Evolutionary conservation across 2,888 invertebrate genomes (phyloP), one percentile per base, ranked within the genome.

Genomic region (Philaethria dido): DNA sequence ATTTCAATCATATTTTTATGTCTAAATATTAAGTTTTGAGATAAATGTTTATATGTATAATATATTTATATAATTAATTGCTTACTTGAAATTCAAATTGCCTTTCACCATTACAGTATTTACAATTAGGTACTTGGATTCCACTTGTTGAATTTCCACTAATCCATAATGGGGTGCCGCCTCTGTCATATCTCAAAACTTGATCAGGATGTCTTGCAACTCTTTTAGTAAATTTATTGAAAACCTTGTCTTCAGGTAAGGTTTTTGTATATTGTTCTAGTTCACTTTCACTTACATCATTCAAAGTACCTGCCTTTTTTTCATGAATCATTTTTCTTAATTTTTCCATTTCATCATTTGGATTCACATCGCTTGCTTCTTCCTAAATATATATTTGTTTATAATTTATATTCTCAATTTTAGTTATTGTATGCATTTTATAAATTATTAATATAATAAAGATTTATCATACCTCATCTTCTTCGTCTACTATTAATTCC

Each of bases 81-180:
- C 80, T 77, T 80, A 96, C 94, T 93, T 98, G 98, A 87, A 98
- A 98, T 91, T 99, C 99, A 93, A 98, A 99, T 74, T 95, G 94
- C 73, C 99, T 94, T 61, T 94, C 91, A 1, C 94, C 93, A 57
- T 95, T 94, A 86, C 99, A 99, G 71, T 94, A 85, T 72, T 93
- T 90, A 82, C 98, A 98, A 22, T 93, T 91, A 22, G 98, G 97
- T 74, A 98, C 89, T 62, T 93, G 79, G 2, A 79, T 77, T 25
- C 93, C 78, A 45, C 94, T 77, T 18, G 72, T 77, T 45, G 76
- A 93, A 66, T 93, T 88, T 55, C 92, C 89, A 25, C 98, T 95
- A 64, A 98, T 97, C 95, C 97, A 97, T n/a, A 99, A 87, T 14
- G 98, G 97, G 44, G 84, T 78, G 1, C 97, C 98, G 45, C 94